Evolutionary conservation across 2,888 invertebrate genomes (phyloP).

Genomic region (Cecidostiba fungosa): DNA sequence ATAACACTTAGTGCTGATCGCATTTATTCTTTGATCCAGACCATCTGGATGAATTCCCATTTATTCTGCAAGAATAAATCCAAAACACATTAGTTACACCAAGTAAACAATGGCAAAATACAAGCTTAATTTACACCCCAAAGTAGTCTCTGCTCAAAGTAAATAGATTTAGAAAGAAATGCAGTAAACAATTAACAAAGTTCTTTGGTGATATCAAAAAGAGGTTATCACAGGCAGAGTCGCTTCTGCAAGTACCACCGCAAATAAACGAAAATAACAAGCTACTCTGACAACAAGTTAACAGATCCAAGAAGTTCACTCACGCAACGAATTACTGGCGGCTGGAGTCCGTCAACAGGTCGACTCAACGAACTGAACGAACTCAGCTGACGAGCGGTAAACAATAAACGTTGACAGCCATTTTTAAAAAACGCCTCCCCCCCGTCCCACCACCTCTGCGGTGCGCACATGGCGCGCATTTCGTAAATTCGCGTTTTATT

Average conservation of each 20-base stretch:
- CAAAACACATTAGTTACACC: neutral
- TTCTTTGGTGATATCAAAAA: neutral
- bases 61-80: slow-evolving; percentile 31
- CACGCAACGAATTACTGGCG: slow-evolving; percentile 16
- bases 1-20: slow-evolving; percentile 95
- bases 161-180: neutral
- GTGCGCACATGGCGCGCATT: neutral
- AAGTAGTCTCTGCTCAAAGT: too few species aligned
- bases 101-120: neutral
- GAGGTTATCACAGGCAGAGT: neutral
- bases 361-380: neutral
- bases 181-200: neutral
- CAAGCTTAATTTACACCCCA: neutral
- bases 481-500: slow-evolving; percentile 6
- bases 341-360: slow-evolving; percentile 5
- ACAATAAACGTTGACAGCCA: slow-evolving; percentile 58
- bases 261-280: neutral
- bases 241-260: neutral
- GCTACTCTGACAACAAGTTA: neutral
- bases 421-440: slow-evolving; percentile 48
- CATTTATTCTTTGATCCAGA: slow-evolving; percentile 82
- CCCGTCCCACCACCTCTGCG: neutral
- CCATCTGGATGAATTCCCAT: slow-evolving; percentile 54
- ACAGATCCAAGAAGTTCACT: neutral
- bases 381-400: slow-evolving; percentile 61